Percentiles rank a stretch among this genome's conserved stretches.
phyloP scores from a whole-genome alignment of 2,888 invertebrate species.

The Prosapia bicincta region DNA sequence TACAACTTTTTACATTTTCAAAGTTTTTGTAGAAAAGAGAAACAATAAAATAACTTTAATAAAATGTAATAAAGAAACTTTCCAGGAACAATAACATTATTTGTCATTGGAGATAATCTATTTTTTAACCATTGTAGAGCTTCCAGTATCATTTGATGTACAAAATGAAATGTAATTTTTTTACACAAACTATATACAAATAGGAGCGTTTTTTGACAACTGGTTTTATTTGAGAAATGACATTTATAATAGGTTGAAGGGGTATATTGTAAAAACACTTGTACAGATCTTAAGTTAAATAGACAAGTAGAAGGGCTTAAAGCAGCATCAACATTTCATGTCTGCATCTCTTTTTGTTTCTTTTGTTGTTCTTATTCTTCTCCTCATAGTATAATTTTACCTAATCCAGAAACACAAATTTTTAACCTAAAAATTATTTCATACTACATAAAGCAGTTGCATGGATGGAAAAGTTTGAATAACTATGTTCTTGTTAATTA shows the following conservation, averaged over 20 bases:
- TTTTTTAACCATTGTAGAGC: conserved; percentile 18
- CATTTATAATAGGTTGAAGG: conserved; percentile 23
- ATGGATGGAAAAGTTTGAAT: too few relatives aligned
- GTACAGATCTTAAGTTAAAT: not conserved
- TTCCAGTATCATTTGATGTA: conserved; percentile 10
- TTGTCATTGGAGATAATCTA: conserved; percentile 4
- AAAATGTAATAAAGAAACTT: too few relatives aligned
- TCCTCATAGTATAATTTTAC: too few relatives aligned
- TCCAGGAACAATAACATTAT: conserved; percentile 7
- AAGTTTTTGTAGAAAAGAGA: conserved; percentile 12
- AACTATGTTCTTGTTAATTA: too few relatives aligned
- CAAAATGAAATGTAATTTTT: conserved; percentile 5
- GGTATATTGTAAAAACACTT: not conserved
- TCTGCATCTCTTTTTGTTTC: too few relatives aligned
- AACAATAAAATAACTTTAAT: too few relatives aligned
- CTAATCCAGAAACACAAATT: too few relatives aligned
- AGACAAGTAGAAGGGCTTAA: not conserved
- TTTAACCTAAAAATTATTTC: too few relatives aligned
- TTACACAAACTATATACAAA: conserved; percentile 1
- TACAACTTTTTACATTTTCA: conserved; percentile 22
- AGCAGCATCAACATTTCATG: too few relatives aligned
- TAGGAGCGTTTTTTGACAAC: not conserved
- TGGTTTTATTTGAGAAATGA: conserved; percentile 5
- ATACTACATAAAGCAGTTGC: too few relatives aligned
- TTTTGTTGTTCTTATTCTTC: too few relatives aligned